A percentile compares a stretch with the other conserved stretches of the same genome.
phyloP scores from a whole-genome alignment of 2,888 invertebrate species.

The Dryococelus australis region DNA sequence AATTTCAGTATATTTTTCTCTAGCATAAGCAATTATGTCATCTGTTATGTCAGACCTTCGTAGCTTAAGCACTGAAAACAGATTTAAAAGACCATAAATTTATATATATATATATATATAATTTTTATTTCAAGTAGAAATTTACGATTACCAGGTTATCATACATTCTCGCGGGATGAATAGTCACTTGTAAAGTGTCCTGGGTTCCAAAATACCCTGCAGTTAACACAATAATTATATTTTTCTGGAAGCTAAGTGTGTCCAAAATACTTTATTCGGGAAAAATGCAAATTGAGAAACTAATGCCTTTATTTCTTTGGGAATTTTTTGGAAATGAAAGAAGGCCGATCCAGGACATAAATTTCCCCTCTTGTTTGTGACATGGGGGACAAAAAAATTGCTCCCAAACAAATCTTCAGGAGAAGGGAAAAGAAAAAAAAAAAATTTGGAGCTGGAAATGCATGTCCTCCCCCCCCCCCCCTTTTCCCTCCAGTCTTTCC shows the following conservation, averaged over 20 bases:
- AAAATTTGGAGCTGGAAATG: not conserved
- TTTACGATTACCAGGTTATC: no score
- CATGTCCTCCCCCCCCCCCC: not conserved
- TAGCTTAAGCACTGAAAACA: no score
- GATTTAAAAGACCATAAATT: no score
- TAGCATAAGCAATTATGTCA: no score
- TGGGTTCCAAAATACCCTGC: no score
- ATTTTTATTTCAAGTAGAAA: no score
- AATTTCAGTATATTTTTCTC: no score
- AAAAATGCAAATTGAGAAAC: not conserved
- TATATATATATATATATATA: no score
- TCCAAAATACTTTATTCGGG: not conserved
- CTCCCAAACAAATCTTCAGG: constrained; percentile 1
- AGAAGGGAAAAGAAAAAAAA: not conserved
- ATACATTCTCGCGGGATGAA: no score
- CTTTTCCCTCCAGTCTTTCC: not conserved
- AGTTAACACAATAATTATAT: no score
- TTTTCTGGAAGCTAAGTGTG: not conserved
- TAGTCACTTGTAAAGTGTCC: no score
- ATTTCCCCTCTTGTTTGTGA: not conserved
- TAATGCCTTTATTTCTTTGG: not conserved
- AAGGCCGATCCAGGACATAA: not conserved
- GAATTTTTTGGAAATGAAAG: not conserved
- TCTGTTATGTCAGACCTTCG: no score
- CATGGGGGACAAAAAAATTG: not conserved